Conservation (phyloP, 1,140 invertebrate species). For the Contarinia nasturtii region DNA sequence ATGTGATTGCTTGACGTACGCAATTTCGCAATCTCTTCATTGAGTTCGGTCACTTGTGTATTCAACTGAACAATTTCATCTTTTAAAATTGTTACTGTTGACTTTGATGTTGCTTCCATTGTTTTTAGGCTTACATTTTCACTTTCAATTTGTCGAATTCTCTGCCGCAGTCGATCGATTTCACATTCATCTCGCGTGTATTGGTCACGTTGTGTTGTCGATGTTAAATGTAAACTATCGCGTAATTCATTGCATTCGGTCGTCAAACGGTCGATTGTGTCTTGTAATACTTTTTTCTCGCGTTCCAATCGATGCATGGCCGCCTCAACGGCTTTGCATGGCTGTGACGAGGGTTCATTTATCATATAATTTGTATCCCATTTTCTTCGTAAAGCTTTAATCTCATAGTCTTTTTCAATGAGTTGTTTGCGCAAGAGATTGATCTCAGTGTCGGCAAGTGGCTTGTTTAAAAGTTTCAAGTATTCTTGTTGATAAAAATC, state of each 20-base stretch:
- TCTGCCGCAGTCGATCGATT: slow-evolving; percentile 11
- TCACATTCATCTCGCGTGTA: slow-evolving; percentile 10
- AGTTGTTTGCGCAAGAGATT: not conserved
- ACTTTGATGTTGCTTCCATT: slow-evolving; percentile 13
- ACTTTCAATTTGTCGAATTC: slow-evolving; percentile 12
- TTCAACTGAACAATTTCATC: slow-evolving; percentile 14
- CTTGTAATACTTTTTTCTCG: slow-evolving; percentile 15
- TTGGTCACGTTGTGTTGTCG: slow-evolving; percentile 14
- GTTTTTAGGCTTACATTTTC: slow-evolving; percentile 15
- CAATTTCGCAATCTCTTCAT: slow-evolving; percentile 9
- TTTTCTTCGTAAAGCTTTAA: not conserved
- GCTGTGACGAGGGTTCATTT: not conserved
- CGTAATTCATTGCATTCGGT: slow-evolving; percentile 16
- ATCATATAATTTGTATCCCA: not conserved
- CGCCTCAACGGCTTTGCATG: slow-evolving; percentile 11
- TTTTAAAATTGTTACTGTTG: slow-evolving; percentile 12
- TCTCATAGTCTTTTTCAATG: not conserved
- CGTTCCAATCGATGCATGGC: slow-evolving; percentile 14
- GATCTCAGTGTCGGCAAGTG: not conserved
- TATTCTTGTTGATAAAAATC: slow-evolving; percentile 23
- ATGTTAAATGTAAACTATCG: slow-evolving; percentile 12
- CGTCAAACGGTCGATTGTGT: slow-evolving; percentile 16
- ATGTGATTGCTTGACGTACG: slow-evolving; percentile 13
- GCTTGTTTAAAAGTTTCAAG: slow-evolving; percentile 7
- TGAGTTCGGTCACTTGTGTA: slow-evolving; percentile 7